A percentile compares a stretch with the other conserved stretches of the same genome.
Evolutionary conservation across 2,797 vertebrate species (phyloP).

Genomic region (Protonibea diacanthus): DNA sequence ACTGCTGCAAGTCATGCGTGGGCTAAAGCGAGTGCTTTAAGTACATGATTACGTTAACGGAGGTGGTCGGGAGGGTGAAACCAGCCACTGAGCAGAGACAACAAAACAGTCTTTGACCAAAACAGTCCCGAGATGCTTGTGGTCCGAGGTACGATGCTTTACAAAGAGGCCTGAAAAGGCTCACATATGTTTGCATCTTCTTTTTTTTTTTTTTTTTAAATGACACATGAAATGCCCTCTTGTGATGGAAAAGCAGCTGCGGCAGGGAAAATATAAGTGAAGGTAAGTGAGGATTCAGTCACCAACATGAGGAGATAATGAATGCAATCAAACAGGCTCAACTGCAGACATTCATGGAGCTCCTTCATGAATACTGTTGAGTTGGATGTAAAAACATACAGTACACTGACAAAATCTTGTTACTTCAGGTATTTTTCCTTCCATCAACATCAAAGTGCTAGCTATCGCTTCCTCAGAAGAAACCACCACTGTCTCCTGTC

Average conservation of each 20-base stretch:
- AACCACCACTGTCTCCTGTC: constrained; percentile 28
- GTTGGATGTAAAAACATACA: constrained; percentile 61
- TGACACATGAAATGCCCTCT: constrained; percentile 44
- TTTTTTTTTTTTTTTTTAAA: constrained; percentile 29
- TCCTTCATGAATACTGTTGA: constrained; percentile 55
- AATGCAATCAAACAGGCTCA: constrained; percentile 50
- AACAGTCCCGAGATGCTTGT: constrained; percentile 66
- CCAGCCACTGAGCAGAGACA: constrained; percentile 57
- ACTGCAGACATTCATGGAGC: constrained; percentile 63
- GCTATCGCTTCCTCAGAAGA: constrained; percentile 45
- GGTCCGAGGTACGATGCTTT: constrained; percentile 64
- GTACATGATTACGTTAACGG: constrained; percentile 59
- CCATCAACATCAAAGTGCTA: constrained; percentile 59
- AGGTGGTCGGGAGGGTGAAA: constrained; percentile 50
- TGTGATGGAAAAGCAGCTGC: constrained; percentile 64
- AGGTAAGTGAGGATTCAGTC: constrained; percentile 46
- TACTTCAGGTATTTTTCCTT: constrained; percentile 54
- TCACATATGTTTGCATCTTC: constrained; percentile 45
- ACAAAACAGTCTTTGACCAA: constrained; percentile 75
- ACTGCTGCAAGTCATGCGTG: constrained; percentile 56
- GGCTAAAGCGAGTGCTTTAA: constrained; percentile 54
- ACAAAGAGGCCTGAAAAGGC: constrained; percentile 66
- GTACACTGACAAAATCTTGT: constrained; percentile 59
- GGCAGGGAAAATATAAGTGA: constrained; percentile 38
- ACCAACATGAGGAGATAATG: constrained; percentile 43